Base-by-base conservation (phyloP, 2,797 vertebrate genomes). In the Coilia nasus region DNA sequence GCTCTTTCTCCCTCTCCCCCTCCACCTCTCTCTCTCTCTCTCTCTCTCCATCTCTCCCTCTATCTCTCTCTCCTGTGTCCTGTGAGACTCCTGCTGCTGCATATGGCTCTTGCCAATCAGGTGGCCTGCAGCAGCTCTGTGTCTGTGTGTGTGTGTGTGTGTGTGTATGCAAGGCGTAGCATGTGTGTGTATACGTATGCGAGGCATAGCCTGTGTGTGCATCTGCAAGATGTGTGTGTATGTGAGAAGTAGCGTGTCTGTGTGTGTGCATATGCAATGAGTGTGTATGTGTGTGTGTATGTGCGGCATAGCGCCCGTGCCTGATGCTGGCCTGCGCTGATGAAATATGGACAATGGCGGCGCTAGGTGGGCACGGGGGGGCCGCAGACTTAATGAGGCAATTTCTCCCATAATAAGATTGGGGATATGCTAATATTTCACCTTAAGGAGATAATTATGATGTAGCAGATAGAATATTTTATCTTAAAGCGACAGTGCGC, bases 361-460 rank as follows among this genome's bases (percentile, higher is more conserved):
- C 91, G 93, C 93, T 94, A 95, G 96, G 95, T 96, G 95, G 94
- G 94, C 93, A 92, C 50, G 9, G 50, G 50, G 50, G 50, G 50
- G 14, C 94, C 92, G 92, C 90, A 86, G 92, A 96, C 94, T 96
- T 96, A 96, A 96, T 96, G 96, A 96, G 95, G 93, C 96, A 95
- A 96, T 96, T 96, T 96, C 93, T 96, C 95, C 95, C 93, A 95
- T 96, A 96, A 96, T 96, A 96, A 95, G 95, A 96, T 96, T 95
- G 95, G 94, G 95, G 95, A 95, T 96, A 96, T 96, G 96, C 95
- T 96, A 96, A 96, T 96, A 96, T 96, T 94, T 96, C 95, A 96
- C 96, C 96, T 96, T 96, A 96, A 96, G 96, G 96, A 96, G 95
- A 96, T 96, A 96, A 96, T 96, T 96, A 96, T 95, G 95, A 95